Percentiles rank a stretch among this genome's conserved stretches.
These are phyloP conservation scores for Brachionus calyciflorus DNA, from an alignment of 1,140 invertebrate species.

Conservation along the genomic window DNA sequence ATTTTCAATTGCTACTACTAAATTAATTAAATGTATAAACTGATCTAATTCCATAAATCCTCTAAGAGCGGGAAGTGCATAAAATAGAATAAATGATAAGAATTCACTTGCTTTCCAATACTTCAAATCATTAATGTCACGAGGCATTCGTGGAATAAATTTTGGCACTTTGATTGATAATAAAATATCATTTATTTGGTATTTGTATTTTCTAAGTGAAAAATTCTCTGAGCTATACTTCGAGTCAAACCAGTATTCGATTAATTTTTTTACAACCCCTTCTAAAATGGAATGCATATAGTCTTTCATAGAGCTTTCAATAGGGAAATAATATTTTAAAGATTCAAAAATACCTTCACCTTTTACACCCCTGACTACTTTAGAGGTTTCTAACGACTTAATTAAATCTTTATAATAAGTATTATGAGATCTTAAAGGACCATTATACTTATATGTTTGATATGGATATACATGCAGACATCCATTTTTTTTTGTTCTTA, in stretches of 20 bases:
- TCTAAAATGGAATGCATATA: conserved; percentile 1
- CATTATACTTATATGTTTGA: background rate
- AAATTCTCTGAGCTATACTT: no score
- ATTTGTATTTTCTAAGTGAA: background rate
- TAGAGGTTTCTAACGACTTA: background rate
- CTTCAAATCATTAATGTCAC: background rate
- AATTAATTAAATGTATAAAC: background rate
- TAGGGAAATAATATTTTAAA: background rate
- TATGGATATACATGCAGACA: background rate
- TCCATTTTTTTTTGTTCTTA: background rate
- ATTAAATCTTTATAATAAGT: background rate
- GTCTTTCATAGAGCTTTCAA: background rate
- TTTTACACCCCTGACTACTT: background rate
- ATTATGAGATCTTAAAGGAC: background rate
- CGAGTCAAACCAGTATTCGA: conserved; percentile 1
- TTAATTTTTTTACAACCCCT: background rate
- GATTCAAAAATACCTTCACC: background rate
- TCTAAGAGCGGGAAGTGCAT: background rate
- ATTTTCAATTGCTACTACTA: background rate
- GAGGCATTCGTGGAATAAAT: background rate
- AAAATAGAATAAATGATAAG: background rate
- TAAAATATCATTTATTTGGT: background rate
- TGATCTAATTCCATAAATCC: background rate
- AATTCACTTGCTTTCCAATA: conserved; percentile 4
- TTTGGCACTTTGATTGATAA: background rate